Evolutionary conservation across 2,888 invertebrate genomes (phyloP), one percentile per base, ranked within the genome.

Genomic region (Drosophila anceps): DNA sequence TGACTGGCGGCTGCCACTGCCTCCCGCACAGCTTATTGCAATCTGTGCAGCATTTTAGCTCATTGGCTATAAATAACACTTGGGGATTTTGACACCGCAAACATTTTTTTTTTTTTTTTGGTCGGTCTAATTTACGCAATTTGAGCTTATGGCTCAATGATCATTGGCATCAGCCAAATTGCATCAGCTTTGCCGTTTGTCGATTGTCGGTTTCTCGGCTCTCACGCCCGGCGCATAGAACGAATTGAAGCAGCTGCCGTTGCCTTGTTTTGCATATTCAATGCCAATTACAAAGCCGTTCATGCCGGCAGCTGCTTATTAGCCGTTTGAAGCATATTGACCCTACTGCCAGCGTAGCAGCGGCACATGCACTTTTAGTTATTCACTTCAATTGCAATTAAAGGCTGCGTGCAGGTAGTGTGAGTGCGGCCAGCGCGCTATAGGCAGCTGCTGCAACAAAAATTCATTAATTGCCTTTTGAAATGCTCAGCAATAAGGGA

Each of bases 61-160:
- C 67, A 77, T 72, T 71, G 65, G 58, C 71, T 53, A 72, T 73
- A 78, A 82, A 82, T 72, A 65, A 65, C 64, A 80, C 53, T 86
- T 72, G 64, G 72, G 31, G 31, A 67, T 76, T 63, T 50, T 39
- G 65, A 67, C 50, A 54, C 41, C 59, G 18, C 12, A 59, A 15
- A 48, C 70, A 78, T 68, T 67, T 63, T 57, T 37, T 60, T 20
- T 55, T 7, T n/a, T 15, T 39, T 3, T 6, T 50, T 24, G 2
- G 27, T 12, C 60, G 41, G 51, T 59, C 35, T 59, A 61, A 54
- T 63, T 71, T 27, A 53, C 24, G 48, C 24, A 61, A 54, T 63
- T 68, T 66, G 6, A 55, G 48, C 27, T 55, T 35, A 69, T 60
- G 48, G 54, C 46, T 46, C 31, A 24, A 50, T 58, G 66, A 50